A percentile compares a stretch with the other conserved stretches of the same genome.
Evolutionary conservation across 2,797 vertebrate species (phyloP).

Genomic region (Pantherophis alleghaniensis): DNA sequence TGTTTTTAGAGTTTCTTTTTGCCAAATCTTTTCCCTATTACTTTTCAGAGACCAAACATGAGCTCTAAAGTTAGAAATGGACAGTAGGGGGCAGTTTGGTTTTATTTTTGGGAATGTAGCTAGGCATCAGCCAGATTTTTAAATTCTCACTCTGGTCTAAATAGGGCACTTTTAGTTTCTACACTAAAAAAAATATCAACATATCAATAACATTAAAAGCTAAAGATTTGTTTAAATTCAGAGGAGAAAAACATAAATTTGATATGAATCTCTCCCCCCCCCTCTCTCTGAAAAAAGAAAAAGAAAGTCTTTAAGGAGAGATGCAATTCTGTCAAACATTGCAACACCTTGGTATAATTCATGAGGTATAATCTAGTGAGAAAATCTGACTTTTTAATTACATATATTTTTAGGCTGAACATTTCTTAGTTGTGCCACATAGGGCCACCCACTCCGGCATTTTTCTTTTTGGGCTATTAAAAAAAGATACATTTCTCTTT

Average conservation of each 20-base stretch:
- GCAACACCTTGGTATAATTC: not conserved
- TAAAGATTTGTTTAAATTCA: not conserved
- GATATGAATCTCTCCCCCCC: not conserved
- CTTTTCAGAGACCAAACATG: not conserved
- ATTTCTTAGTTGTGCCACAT: not conserved
- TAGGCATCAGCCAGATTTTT: not conserved
- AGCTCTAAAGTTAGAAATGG: not conserved
- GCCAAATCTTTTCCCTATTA: not conserved
- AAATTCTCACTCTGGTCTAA: slow-evolving; percentile 2
- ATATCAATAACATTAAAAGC: slow-evolving; percentile 16
- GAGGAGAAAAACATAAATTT: not conserved
- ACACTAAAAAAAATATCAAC: slow-evolving; percentile 31
- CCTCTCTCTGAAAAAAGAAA: not conserved
- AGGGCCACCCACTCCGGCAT: not conserved
- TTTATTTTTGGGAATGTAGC: slow-evolving; percentile 10
- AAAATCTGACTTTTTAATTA: not conserved
- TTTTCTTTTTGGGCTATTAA: not conserved
- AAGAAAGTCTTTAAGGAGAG: not conserved
- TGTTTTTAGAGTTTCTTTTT: not conserved
- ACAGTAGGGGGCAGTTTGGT: slow-evolving; percentile 1
- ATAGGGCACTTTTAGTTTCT: slow-evolving; percentile 17
- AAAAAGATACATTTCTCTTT: not conserved
- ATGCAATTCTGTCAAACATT: not conserved
- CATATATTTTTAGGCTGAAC: not conserved
- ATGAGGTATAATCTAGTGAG: not conserved